Base-by-base conservation (phyloP, 2,113 vertebrate species). In the Todiramphus saurophagus region DNA sequence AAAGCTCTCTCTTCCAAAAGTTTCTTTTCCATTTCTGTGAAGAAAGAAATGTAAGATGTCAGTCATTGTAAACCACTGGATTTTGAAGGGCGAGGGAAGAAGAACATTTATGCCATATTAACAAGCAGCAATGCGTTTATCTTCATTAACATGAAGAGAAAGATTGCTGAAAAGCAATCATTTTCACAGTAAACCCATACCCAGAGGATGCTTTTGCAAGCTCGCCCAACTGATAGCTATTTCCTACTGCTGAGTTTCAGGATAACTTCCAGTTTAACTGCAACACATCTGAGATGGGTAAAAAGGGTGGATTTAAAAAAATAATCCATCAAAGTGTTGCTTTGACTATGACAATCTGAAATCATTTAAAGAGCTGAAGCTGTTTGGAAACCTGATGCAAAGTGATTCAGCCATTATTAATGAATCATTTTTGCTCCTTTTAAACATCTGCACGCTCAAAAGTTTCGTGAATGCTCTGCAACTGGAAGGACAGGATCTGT, bases 1-100 rank as follows among this genome's bases (percentile, higher is more conserved):
- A 99, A 98, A 41, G 97, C 93, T 85, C 99, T 98, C 90, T 99
- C 99, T 95, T 99, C 99, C 55, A 98, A 95, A 89, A 99, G 98
- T 89, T 99, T 99, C 98, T 99, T 99, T 95, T 99, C 99, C 98
- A 99, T 98, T 97, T 99, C 99, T 99, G 97, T 35, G 44, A 55
- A 92, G 60, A 2, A 91, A 68, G 50, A 83, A 18, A 90, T 93
- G 12, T 51, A 87, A 88, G 53, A 63, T 3, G 3, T 50, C 28
- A 86, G 58, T 64, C 68, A 64, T 7, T 5, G 33, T 46, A 78
- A 88, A 92, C 3, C 5, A 64, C 41, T 4, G 16, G 30, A 39
- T 63, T 93, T 56, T 59, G 11, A 31, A 91, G n/a, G 14, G 16
- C 0, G 3, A 74, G 50, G 13, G 37, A 9, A 83, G 23, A 23